Evolutionary conservation across 2,888 invertebrate species (phyloP).

Genomic region (Falcaria lacertinaria): DNA sequence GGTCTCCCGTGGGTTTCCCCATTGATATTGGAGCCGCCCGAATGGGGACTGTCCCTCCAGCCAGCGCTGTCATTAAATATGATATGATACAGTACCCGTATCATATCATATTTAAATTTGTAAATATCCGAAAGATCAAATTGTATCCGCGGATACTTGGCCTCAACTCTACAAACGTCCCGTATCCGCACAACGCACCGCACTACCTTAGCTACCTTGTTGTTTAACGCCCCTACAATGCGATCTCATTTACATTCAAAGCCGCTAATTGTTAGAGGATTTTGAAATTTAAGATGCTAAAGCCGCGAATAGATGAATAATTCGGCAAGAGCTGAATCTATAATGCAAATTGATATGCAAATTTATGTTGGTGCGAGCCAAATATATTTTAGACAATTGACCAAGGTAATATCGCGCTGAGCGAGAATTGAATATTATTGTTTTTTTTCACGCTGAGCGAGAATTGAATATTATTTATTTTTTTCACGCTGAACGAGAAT

Average conservation of each 20-base stretch:
- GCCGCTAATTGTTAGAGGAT: slow-evolving; percentile 26
- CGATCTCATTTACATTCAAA: slow-evolving; percentile 12
- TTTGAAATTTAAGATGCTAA: slow-evolving; percentile 16
- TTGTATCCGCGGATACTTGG: neutral
- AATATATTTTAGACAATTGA: neutral
- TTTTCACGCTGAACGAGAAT: no score
- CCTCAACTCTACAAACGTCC: neutral
- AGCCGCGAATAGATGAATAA: slow-evolving; percentile 12
- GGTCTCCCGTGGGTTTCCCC: no score
- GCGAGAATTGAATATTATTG: no score
- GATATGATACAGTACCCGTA: no score
- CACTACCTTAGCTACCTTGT: neutral
- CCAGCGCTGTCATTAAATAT: no score
- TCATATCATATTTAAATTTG: no score
- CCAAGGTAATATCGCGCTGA: no score
- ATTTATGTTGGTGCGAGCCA: neutral
- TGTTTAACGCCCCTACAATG: slow-evolving; percentile 2
- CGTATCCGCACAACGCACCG: neutral
- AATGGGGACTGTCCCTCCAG: no score
- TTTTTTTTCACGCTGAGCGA: no score
- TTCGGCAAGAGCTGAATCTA: neutral
- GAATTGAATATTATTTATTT: no score
- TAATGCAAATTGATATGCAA: neutral
- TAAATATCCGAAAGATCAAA: neutral
- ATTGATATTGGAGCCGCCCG: no score